Evolutionary conservation across 2,113 vertebrate genomes (phyloP).

Genomic region (Seriola aureovittata): DNA sequence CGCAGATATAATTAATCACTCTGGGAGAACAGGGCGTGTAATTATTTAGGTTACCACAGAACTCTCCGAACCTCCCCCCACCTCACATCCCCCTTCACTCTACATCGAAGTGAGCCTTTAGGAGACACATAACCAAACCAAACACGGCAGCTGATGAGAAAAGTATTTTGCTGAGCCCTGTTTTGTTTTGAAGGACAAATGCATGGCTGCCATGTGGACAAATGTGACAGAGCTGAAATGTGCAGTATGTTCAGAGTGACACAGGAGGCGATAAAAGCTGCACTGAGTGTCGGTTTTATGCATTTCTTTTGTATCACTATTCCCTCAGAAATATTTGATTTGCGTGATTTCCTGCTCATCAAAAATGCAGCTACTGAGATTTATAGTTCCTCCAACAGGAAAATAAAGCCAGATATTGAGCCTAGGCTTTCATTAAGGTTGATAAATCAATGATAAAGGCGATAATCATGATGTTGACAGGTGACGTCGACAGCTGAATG

Average conservation of each 20-base stretch:
- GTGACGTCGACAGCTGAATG: slow-evolving; percentile 18
- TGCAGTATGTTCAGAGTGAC: not conserved
- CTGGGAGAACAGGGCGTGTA: slow-evolving; percentile 86
- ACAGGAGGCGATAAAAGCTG: not conserved
- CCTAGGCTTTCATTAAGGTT: not conserved
- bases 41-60: slow-evolving; percentile 88
- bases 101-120: slow-evolving; percentile 52
- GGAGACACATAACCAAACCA: slow-evolving; percentile 43
- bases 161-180: slow-evolving; percentile 3
- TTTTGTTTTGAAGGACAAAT: slow-evolving; percentile 4
- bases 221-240: not conserved
- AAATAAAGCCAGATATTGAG: not conserved
- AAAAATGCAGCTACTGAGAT: not conserved
- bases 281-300: not conserved
- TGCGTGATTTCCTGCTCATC: not conserved
- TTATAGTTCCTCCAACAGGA: not conserved
- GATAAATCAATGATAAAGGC: slow-evolving; percentile 16
- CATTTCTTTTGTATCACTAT: not conserved
- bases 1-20: slow-evolving; percentile 89
- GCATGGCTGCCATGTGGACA: not conserved
- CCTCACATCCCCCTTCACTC: slow-evolving; percentile 36
- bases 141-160: slow-evolving; percentile 25
- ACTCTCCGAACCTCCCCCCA: slow-evolving; percentile 61
- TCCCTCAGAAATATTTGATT: not conserved
- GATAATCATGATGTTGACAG: slow-evolving; percentile 2